These are phyloP conservation scores for Blera fallax DNA, from an alignment of 2,888 invertebrate species.

Conservation along the genomic window DNA sequence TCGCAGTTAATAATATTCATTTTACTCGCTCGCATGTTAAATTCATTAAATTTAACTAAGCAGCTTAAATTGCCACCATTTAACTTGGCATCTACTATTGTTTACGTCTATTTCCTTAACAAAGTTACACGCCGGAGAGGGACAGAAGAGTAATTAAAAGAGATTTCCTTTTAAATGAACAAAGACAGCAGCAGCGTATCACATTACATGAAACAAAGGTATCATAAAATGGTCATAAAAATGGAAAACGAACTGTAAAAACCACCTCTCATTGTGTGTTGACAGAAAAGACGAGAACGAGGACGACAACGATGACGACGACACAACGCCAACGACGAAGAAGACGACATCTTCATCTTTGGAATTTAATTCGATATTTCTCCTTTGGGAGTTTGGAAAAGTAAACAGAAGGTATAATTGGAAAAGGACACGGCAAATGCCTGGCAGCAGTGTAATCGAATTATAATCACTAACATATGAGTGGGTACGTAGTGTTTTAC, in stretches of 20 bases:
- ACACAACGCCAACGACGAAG: background rate
- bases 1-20: slow-evolving; percentile 27
- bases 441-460: slow-evolving; percentile 69
- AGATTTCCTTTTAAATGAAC: slow-evolving; percentile 57
- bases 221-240: slow-evolving; percentile 64
- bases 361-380: slow-evolving; percentile 69
- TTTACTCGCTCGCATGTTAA: slow-evolving; percentile 35
- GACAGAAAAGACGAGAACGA: slow-evolving; percentile 25
- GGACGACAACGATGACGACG: background rate
- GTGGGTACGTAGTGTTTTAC: slow-evolving; percentile 15
- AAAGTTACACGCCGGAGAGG: background rate
- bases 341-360: slow-evolving; percentile 57
- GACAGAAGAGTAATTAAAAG: slow-evolving; percentile 61
- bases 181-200: slow-evolving; percentile 50
- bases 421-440: slow-evolving; percentile 70
- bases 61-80: slow-evolving; percentile 63
- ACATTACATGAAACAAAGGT: slow-evolving; percentile 56
- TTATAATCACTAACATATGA: slow-evolving; percentile 71
- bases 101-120: slow-evolving; percentile 46
- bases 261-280: slow-evolving; percentile 51
- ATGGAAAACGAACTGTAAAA: slow-evolving; percentile 62
- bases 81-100: slow-evolving; percentile 40
- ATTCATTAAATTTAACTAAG: slow-evolving; percentile 64
- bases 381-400: slow-evolving; percentile 65
- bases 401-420: slow-evolving; percentile 70